Conservation (phyloP, 2,888 invertebrate species). For the Nyleta sp. region DNA sequence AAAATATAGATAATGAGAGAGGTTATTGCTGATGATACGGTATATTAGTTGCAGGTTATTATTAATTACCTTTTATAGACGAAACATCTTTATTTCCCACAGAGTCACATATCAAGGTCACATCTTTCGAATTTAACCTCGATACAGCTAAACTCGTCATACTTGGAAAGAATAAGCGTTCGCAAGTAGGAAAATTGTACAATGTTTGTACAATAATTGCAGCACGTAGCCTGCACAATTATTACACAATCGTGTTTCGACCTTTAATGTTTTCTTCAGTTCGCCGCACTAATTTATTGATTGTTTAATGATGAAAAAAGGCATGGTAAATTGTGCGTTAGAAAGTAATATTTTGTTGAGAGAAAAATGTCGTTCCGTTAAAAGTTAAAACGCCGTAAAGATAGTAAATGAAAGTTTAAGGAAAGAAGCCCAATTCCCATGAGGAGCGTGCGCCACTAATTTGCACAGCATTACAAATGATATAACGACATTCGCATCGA, state of each 20-base stretch:
- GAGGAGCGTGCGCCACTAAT: constrained; percentile 54
- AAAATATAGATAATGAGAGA: constrained; percentile 9
- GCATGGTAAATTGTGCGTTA: too few relatives aligned
- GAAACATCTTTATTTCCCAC: constrained; percentile 39
- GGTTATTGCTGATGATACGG: constrained; percentile 18
- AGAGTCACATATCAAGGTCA: constrained; percentile 18
- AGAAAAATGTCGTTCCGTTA: too few relatives aligned
- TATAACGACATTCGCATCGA: constrained; percentile 67
- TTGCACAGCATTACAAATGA: constrained; percentile 54
- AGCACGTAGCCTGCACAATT: constrained; percentile 23
- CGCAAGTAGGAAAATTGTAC: neutral
- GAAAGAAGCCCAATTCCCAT: constrained; percentile 26
- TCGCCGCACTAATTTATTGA: too few relatives aligned
- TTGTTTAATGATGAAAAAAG: too few relatives aligned
- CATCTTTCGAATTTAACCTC: constrained; percentile 44
- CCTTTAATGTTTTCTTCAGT: too few relatives aligned
- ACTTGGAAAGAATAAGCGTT: neutral
- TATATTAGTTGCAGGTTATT: constrained; percentile 30
- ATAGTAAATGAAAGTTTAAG: constrained; percentile 4
- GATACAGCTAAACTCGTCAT: constrained; percentile 15
- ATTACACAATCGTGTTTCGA: constrained; percentile 9
- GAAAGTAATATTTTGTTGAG: too few relatives aligned
- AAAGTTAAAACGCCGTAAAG: too few relatives aligned
- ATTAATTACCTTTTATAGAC: constrained; percentile 30
- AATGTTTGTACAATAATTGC: constrained; percentile 32